Base-by-base conservation (phyloP, 1,140 invertebrate species). In the Drosophila mayri region DNA sequence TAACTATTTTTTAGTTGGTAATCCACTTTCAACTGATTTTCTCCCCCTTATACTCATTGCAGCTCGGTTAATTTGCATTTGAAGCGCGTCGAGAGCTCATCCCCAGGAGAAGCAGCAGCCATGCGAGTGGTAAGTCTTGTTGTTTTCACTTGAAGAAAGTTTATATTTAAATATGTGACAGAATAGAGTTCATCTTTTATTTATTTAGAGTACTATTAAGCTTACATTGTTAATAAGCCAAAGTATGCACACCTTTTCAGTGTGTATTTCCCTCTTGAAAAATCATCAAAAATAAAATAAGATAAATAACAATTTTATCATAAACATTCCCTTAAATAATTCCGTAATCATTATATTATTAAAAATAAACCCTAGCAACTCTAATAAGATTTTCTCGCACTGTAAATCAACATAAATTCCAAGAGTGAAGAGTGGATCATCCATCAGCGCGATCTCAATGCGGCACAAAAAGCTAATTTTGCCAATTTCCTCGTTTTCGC, bases 401-500 rank as follows among this genome's bases (percentile, higher is more conserved):
- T 54, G 52, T 11, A 54, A 16, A 16, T 38, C 20, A 1, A 9
- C 2, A 20, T 22, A 38, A 22, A 38, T 54, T 30, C 20, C 20
- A 32, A 30, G 28, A 30, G 28, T 32, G n/a, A 10, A 46, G 46
- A 28, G 46, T 68, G 40, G 57, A 66, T 66, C 62, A 66, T 52
- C 38, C n/a, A 54, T 54, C 50, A 54, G 20, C 49, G 20, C 38
- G 52, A 71, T 70, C 65, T 70, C 65, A 28, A 58, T 41, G 25
- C 60, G 84, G 38, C 84, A 76, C 43, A 83, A 64, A 59, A 80
- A 87, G 76, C 80, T 72, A 84, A 87, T 87, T 88, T 54, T 87
- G 71, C 79, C 70, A 79, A 87, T 87, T 87, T 87, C 84, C 84
- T 90, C 65, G 65, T 83, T 87, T 83, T 76, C 40, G 20, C 47